Evolutionary conservation across 2,113 vertebrate genomes (phyloP).

Genomic region (Arenaria interpres): DNA sequence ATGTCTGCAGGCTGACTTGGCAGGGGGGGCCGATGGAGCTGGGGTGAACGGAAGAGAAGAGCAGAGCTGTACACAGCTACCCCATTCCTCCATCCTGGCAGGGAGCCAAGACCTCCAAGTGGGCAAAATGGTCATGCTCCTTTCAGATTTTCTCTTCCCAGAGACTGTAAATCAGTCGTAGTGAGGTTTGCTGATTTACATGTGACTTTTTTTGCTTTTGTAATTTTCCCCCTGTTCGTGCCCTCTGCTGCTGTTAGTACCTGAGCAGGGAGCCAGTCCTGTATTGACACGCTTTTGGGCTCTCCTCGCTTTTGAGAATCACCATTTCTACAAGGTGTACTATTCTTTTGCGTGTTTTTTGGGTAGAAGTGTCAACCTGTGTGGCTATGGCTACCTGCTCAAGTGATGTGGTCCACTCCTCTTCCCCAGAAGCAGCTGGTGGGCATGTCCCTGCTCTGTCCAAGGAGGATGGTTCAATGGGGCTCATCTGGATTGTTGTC

Average conservation of each 20-base stretch:
- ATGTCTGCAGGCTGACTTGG: neutral
- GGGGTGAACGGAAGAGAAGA: neutral
- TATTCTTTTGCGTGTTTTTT: neutral
- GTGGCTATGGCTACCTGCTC: neutral
- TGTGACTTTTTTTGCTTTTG: neutral
- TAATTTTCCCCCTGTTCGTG: fast-evolving
- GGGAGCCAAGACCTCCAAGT: neutral
- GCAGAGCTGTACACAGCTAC: neutral
- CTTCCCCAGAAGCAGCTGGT: too few relatives aligned
- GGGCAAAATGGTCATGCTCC: fast-evolving
- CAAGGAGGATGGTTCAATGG: neutral
- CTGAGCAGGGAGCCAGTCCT: neutral
- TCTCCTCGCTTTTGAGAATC: neutral
- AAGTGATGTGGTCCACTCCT: neutral
- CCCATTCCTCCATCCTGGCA: neutral
- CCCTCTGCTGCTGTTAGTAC: neutral
- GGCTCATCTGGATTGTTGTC: neutral
- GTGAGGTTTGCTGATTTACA: fast-evolving
- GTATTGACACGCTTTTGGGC: fast-evolving
- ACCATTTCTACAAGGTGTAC: neutral
- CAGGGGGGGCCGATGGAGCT: neutral
- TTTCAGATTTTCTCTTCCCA: neutral
- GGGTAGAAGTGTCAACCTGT: neutral
- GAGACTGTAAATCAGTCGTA: fast-evolving
- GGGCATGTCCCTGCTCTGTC: neutral